Evolutionary conservation across 2,888 invertebrate genomes (phyloP), one percentile per base, ranked within the genome.

Genomic region (Drosophila bunnanda): DNA sequence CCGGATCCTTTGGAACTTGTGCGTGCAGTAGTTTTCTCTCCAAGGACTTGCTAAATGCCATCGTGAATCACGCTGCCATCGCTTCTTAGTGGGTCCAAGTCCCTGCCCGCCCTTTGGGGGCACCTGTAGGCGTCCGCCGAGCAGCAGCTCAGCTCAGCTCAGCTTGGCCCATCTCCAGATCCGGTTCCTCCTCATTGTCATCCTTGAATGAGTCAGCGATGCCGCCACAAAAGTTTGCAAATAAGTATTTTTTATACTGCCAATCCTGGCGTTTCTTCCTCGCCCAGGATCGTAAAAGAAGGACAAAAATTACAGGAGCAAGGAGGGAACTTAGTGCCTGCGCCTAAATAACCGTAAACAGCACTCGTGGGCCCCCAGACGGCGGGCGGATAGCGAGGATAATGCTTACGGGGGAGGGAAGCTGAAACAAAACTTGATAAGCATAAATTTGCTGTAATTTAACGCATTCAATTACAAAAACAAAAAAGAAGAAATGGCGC

Each of bases 371-470:
- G 84, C 65, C 76, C 48, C 28, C 52, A 79, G 48, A 17, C 10
- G 52, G 12, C n/a, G n/a, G n/a, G n/a, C n/a, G n/a, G n/a, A n/a
- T n/a, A n/a, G n/a, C 20, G 34, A 22, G 50, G 50, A 52, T 52
- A 34, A 22, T 41, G 15, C 39, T 20, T 12, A 12, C 3, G 34
- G 38, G 38, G 44, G 12, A 30, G 38, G 41, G 43, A 62, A 62
- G 68, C 54, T 77, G 55, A 65, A 73, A 72, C 71, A 76, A 79
- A 83, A 84, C 79, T 87, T 87, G 84, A 87, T 83, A 87, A 82
- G 81, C 87, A 83, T 83, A 87, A 84, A 87, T 87, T 83, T 73
- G 77, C 67, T 84, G 87, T 87, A 87, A 83, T 81, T 87, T 87
- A 87, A 87, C 70, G 82, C 84, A 81, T 82, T 82, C 87, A 82